Base-by-base conservation (phyloP, 2,113 vertebrate species). In the Ophiodon elongatus region DNA sequence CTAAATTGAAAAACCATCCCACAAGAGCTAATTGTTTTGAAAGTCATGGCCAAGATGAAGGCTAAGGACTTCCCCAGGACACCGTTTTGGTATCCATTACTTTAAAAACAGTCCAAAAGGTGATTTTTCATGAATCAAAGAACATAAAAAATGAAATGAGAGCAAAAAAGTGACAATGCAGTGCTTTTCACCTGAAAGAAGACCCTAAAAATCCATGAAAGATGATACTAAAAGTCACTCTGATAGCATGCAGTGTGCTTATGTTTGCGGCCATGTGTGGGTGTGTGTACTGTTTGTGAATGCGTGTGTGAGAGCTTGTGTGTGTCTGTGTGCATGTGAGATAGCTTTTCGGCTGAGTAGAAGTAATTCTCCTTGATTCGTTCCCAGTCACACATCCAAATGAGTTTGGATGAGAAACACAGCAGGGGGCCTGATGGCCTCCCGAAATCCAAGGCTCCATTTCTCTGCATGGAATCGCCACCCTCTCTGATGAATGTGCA, bases 361-460 rank as follows among this genome's bases (percentile, higher is more conserved):
- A 89, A 94, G 85, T 92, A 85, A 94, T 92, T 92, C 86, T 83
- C 79, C 77, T 66, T 89, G 89, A 94, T 94, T 94, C 89, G 93
- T 94, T 94, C 90, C 90, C 88, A 88, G 91, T 94, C 93, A 93
- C 93, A 92, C 89, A 90, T 90, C 90, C 73, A 93, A 93, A 94
- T 93, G 89, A 89, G 88, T 90, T 67, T 82, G 81, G 81, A 93
- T 93, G 89, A 91, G 79, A 90, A 93, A 90, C 67, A 43, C 91
- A 81, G 89, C 70, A 6, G 86, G 92, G 63, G 76, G 29, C 25
- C 69, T 52, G 64, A 64, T 80, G 80, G 80, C 72, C 79, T 84
- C 84, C 84, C 21, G 9, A 82, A 85, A 85, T 52, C 73, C 85
- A 75, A 84, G 87, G 85, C 80, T 73, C 70, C 72, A 47, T 86